Conservation (phyloP, 1,140 invertebrate genomes). For the Lamellibrachia luymesi region DNA sequence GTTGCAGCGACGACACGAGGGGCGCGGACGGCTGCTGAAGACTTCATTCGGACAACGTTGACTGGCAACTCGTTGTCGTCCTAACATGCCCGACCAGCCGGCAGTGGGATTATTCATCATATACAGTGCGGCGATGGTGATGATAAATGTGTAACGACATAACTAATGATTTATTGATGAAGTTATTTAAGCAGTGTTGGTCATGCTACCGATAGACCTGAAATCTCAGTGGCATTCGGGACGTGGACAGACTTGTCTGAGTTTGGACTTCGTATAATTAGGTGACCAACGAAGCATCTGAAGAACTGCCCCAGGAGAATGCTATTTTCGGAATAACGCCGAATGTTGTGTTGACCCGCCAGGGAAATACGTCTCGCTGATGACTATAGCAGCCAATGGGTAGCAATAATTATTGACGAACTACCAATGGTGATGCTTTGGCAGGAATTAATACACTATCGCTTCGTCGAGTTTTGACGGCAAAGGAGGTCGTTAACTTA, state of each 20-base stretch:
- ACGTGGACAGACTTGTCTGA: background rate
- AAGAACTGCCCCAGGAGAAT: background rate
- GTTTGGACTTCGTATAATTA: background rate
- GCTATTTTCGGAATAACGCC: background rate
- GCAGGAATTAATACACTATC: background rate
- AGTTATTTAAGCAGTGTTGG: no score
- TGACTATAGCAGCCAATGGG: background rate
- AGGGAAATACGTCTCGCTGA: background rate
- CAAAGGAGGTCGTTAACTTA: background rate
- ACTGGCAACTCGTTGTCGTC: no score
- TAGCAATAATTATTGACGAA: background rate
- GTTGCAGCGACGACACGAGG: background rate
- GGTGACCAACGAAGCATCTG: background rate
- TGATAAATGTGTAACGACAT: background rate
- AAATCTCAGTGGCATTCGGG: background rate
- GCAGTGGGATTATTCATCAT: no score
- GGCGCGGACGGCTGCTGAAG: background rate
- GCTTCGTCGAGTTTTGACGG: background rate
- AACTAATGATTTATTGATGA: no score
- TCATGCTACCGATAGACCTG: background rate
- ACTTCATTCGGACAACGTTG: background rate
- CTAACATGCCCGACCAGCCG: no score
- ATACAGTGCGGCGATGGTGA: no score
- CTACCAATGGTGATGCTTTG: background rate
- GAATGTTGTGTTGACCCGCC: background rate